Evolutionary conservation across 2,888 invertebrate species (phyloP), one percentile per base, ranked within the genome.

Genomic region (Lasioglossum lativentre): DNA sequence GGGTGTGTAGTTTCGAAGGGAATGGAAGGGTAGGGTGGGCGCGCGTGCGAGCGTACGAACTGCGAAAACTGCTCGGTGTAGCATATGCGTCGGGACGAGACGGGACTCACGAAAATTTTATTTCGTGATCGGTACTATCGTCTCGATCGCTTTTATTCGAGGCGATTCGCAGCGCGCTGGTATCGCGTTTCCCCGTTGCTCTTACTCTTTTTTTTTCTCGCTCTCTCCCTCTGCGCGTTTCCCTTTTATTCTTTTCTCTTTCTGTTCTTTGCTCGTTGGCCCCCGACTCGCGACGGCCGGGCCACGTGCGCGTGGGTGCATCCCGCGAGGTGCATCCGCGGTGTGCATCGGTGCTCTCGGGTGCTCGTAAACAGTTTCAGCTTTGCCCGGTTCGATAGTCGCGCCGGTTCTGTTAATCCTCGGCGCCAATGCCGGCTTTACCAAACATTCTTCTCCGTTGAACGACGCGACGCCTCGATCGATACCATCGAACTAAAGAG

Each of bases 71-170:
- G 84, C 68, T 82, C 85, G 82, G 85, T 19, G 78, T 88, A 85
- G 88, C 92, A 88, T 92, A 88, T 91, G 92, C 90, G 82, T 92
- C 90, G 38, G 38, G 34, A 38, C 68, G 68, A 68, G 68, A 38
- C 68, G 68, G 38, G 68, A 68, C 68, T 78, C 90, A 90, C 87
- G 90, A 91, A 92, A 90, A 92, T 92, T 92, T 91, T 92, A 91
- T 92, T 90, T 90, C 88, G 88, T 89, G 86, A 92, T 91, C 91
- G 82, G 86, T 87, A 83, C 89, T 89, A 90, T 90, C 87, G 87
- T 77, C 83, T 90, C 92, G 89, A 91, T 92, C 90, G 87, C 88
- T 89, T 91, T 91, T 90, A 92, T 92, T 89, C 74, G 75, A 68
- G 86, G 79, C 83, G 71, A 84, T 89, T 89, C 83, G 73, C 85